Conservation (phyloP, 2,113 vertebrate genomes). For the Cyanoramphus novaezelandiae region DNA sequence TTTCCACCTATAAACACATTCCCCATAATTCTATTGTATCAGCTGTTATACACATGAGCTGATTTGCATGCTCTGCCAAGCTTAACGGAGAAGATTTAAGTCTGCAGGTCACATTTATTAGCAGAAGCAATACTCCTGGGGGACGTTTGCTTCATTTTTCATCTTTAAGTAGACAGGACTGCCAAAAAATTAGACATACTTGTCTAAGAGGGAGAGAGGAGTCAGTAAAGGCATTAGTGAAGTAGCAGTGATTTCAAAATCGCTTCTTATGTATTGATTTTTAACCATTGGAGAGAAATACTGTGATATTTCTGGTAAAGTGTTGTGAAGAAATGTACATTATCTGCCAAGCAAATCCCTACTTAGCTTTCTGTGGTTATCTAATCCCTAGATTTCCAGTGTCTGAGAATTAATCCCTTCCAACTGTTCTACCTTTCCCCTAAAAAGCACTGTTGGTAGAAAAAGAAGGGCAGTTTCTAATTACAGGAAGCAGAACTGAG, state of each 20-base stretch:
- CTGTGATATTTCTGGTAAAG: not conserved
- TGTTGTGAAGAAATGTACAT: not conserved
- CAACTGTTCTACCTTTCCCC: not conserved
- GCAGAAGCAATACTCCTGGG: not conserved
- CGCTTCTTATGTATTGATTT: not conserved
- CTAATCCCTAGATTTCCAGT: not conserved
- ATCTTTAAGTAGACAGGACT: constrained; percentile 6
- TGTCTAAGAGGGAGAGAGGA: not conserved
- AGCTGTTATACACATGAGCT: not conserved
- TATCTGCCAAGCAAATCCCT: not conserved
- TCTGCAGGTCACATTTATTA: constrained; percentile 17
- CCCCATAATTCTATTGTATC: not conserved
- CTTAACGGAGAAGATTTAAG: not conserved
- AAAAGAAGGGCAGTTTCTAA: not conserved
- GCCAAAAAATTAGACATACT: not conserved
- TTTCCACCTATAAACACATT: constrained; percentile 2
- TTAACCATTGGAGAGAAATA: not conserved
- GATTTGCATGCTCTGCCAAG: not conserved
- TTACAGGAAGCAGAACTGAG: not conserved
- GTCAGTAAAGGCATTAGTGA: not conserved
- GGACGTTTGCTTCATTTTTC: not conserved
- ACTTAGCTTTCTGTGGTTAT: not conserved
- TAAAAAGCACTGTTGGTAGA: not conserved
- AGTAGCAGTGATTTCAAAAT: not conserved
- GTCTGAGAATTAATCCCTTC: not conserved